phyloP scores from a whole-genome alignment of 2,888 invertebrate genomes.

The Pachliopta kotzebuea region DNA sequence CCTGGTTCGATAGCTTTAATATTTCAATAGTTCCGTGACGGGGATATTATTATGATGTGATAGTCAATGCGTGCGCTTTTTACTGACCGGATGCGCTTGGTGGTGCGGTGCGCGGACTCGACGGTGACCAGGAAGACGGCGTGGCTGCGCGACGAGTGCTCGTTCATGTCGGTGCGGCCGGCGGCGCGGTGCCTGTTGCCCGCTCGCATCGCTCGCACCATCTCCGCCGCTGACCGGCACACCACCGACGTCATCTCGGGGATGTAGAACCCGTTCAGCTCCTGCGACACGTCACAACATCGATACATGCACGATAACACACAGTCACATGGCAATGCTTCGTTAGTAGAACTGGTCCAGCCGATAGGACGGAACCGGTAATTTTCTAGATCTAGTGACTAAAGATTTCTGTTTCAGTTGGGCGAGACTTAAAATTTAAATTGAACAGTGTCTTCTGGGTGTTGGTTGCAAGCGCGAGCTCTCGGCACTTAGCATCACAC shows the following conservation, averaged over 20 bases:
- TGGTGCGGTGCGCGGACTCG: slow-evolving; percentile 85
- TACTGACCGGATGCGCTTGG: slow-evolving; percentile 68
- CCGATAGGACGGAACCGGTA: too few relatives aligned
- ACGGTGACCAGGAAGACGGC: slow-evolving; percentile 99
- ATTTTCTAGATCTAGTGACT: too few relatives aligned
- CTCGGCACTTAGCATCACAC: too few relatives aligned
- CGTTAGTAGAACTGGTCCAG: too few relatives aligned
- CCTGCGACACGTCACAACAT: slow-evolving; percentile 46
- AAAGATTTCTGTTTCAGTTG: too few relatives aligned
- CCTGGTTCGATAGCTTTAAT: not conserved
- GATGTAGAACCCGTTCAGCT: slow-evolving; percentile 93
- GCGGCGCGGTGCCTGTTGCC: slow-evolving; percentile 98
- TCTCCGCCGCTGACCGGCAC: slow-evolving; percentile 96
- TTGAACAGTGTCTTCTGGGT: too few relatives aligned
- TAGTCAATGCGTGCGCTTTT: not conserved
- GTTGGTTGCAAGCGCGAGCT: too few relatives aligned
- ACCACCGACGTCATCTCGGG: slow-evolving; percentile 96
- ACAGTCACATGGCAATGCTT: too few relatives aligned
- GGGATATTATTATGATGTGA: not conserved
- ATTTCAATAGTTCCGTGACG: not conserved
- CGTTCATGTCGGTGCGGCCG: slow-evolving; percentile 98
- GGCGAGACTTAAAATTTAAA: too few relatives aligned
- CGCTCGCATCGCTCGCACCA: slow-evolving; percentile 94
- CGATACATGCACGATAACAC: not conserved
- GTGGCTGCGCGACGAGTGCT: slow-evolving; percentile 98